These are phyloP conservation scores for Polyommatus icarus DNA, from an alignment of 2,888 invertebrate genomes.

Conservation along the genomic window DNA sequence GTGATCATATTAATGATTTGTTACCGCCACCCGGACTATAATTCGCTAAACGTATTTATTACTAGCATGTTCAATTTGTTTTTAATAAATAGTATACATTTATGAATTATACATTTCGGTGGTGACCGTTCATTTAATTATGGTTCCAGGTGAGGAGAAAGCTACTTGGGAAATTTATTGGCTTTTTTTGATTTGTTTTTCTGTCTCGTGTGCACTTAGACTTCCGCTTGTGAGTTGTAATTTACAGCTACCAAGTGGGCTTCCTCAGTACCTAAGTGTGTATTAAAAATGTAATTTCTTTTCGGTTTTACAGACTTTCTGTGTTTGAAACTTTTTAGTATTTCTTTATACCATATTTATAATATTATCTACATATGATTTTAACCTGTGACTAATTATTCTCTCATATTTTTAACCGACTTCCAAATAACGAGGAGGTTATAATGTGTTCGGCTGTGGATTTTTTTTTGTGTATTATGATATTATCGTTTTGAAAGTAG, in stretches of 20 bases:
- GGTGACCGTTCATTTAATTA: slow-evolving; percentile 8
- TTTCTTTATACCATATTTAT: no score
- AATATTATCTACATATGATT: no score
- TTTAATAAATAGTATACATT: slow-evolving; percentile 22
- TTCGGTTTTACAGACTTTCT: no score
- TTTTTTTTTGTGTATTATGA: no score
- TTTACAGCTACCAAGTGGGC: not conserved
- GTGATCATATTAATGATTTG: slow-evolving; percentile 25
- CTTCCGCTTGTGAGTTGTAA: not conserved
- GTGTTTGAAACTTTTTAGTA: no score
- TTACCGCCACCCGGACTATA: slow-evolving; percentile 10
- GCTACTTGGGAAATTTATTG: not conserved
- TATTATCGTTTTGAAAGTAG: no score
- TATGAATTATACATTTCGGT: slow-evolving; percentile 19
- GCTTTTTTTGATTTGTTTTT: not conserved
- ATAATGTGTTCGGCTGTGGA: no score
- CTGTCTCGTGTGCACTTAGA: not conserved
- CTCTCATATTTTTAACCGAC: no score
- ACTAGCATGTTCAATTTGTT: slow-evolving; percentile 21
- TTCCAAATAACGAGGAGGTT: no score
- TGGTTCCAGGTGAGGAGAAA: not conserved
- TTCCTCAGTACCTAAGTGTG: no score
- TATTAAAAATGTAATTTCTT: no score
- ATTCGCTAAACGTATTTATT: slow-evolving; percentile 29
- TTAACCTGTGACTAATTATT: no score